Conservation (phyloP, 2,888 invertebrate genomes). For the Bombylius major region DNA sequence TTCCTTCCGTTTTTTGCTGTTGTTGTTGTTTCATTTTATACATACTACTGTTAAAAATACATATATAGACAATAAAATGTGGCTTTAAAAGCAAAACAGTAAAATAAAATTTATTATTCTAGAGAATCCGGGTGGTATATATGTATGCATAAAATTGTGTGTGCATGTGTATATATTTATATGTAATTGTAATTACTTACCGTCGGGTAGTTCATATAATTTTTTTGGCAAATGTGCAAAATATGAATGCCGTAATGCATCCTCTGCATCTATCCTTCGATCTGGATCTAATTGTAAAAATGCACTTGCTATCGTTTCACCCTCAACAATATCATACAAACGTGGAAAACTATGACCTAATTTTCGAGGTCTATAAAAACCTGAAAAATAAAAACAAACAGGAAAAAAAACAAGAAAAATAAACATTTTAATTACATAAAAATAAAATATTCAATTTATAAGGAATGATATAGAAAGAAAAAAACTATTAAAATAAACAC, state of each 20-base stretch:
- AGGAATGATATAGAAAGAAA: not conserved
- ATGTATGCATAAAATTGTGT: not conserved
- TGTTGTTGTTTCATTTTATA: too few relatives aligned
- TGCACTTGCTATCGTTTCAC: conserved; percentile 74
- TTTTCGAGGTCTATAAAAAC: conserved; percentile 59
- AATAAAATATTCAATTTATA: not conserved
- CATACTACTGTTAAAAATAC: too few relatives aligned
- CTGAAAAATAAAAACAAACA: conserved; percentile 33
- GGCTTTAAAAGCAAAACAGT: not conserved
- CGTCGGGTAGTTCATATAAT: conserved; percentile 82
- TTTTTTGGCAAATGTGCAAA: conserved; percentile 82
- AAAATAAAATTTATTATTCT: not conserved
- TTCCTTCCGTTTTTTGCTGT: too few relatives aligned
- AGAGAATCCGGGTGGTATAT: too few relatives aligned
- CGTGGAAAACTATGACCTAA: conserved; percentile 81
- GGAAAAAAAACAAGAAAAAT: conserved; percentile 1
- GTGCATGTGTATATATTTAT: not conserved
- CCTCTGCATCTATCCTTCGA: conserved; percentile 72
- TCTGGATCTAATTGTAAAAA: conserved; percentile 79
- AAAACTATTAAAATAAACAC: conserved; percentile 1
- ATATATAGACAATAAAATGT: too few relatives aligned
- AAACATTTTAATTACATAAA: conserved; percentile 4
- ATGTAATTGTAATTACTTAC: conserved; percentile 44
- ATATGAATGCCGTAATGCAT: conserved; percentile 80
- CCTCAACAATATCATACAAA: conserved; percentile 78